Evolutionary conservation across 1,140 invertebrate species (phyloP).

Genomic region (Drosophila arawakana): DNA sequence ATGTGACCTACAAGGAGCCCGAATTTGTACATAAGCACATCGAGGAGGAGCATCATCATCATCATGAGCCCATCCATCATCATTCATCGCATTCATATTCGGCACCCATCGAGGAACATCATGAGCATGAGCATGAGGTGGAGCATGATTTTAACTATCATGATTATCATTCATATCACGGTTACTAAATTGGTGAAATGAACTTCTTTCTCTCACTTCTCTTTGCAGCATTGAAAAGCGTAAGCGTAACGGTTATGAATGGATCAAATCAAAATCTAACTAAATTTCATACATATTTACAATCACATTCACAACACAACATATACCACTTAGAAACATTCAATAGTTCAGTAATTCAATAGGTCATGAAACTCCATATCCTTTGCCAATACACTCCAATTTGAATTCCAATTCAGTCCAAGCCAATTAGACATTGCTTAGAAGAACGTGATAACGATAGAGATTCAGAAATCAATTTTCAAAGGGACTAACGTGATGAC

Average conservation of each 20-base stretch:
- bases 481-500: constrained; percentile 46
- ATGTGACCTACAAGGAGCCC: constrained; percentile 80
- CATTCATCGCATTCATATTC: constrained; percentile 59
- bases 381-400: background rate
- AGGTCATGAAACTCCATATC: constrained; percentile 22
- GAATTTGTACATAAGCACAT: constrained; percentile 81
- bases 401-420: constrained; percentile 31
- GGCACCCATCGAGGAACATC: constrained; percentile 66
- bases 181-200: constrained; percentile 79
- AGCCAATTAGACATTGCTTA: constrained; percentile 58
- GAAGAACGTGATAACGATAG: constrained; percentile 75
- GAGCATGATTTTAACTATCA: constrained; percentile 77
- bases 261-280: constrained; percentile 47
- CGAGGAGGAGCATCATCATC: constrained; percentile 56
- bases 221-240: constrained; percentile 79
- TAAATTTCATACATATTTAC: background rate
- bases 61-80: constrained; percentile 63
- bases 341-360: background rate
- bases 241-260: constrained; percentile 59
- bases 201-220: constrained; percentile 70
- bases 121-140: constrained; percentile 76
- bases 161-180: constrained; percentile 74
- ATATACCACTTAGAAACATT: constrained; percentile 12
- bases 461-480: constrained; percentile 69
- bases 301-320: constrained; percentile 12